Evolutionary conservation across 2,888 invertebrate species (phyloP).

Genomic region (Serrognathus titanus): DNA sequence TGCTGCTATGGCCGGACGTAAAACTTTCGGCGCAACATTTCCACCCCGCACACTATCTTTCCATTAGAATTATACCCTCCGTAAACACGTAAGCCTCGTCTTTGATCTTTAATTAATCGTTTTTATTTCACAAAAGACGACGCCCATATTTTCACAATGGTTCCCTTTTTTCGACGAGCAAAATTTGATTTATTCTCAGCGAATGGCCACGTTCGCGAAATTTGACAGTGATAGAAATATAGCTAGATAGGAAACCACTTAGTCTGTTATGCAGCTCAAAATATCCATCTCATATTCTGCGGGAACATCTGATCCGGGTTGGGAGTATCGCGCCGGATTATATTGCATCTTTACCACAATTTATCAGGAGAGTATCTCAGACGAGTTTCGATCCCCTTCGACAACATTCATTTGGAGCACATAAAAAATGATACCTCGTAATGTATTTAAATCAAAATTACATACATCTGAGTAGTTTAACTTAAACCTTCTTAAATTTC

Average conservation of each 20-base stretch:
- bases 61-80: no score
- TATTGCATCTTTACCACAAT: constrained; percentile 34
- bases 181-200: no score
- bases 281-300: constrained; percentile 27
- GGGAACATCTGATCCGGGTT: constrained; percentile 35
- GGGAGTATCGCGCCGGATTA: constrained; percentile 34
- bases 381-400: constrained; percentile 30
- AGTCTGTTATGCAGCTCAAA: constrained; percentile 31
- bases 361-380: constrained; percentile 35
- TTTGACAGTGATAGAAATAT: constrained; percentile 37
- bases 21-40: no score
- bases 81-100: no score
- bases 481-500: no score
- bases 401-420: constrained; percentile 12
- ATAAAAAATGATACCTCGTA: background rate
- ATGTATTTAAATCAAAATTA: background rate
- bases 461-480: no score
- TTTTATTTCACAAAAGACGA: no score
- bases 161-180: no score
- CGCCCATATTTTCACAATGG: no score
- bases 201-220: background rate
- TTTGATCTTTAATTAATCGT: no score
- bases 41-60: no score
- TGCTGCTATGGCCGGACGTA: no score
- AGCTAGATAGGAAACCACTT: constrained; percentile 39